Percentiles rank a stretch among this genome's conserved stretches.
These are phyloP conservation scores for Temnothorax curvispinosus DNA, from an alignment of 1,140 invertebrate genomes.

Conservation along the genomic window DNA sequence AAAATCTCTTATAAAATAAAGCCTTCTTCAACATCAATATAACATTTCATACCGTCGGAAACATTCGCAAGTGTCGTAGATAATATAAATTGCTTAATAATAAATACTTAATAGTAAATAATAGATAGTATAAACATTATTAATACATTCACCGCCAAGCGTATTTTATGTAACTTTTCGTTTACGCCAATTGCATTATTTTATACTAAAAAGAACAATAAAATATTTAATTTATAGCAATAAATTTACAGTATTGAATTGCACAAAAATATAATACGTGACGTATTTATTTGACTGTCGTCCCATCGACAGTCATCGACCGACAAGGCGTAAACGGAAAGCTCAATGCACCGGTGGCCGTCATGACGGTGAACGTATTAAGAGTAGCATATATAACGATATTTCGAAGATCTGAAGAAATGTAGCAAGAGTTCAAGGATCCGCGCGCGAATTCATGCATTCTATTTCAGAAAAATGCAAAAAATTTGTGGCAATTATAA, in stretches of 20 bases:
- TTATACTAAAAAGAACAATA: too few relatives aligned
- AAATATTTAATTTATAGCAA: too few relatives aligned
- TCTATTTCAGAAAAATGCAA: not conserved
- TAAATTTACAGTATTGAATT: too few relatives aligned
- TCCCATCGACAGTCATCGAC: too few relatives aligned
- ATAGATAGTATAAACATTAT: conserved; percentile 17
- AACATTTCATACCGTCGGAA: conserved; percentile 21
- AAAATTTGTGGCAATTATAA: not conserved
- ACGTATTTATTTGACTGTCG: too few relatives aligned
- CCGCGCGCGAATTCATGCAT: not conserved
- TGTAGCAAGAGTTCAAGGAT: conserved; percentile 10
- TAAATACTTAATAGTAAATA: conserved; percentile 23
- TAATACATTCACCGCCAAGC: too few relatives aligned
- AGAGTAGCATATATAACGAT: not conserved
- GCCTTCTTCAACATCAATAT: not conserved
- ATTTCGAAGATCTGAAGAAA: not conserved
- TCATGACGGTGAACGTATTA: not conserved
- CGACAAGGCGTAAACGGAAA: too few relatives aligned
- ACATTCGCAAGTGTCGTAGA: not conserved
- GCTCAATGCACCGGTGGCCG: too few relatives aligned
- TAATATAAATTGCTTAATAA: conserved; percentile 32
- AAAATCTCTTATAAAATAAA: conserved; percentile 40
- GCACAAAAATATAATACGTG: too few relatives aligned
- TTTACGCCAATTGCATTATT: too few relatives aligned
- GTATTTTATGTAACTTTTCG: too few relatives aligned